These are phyloP conservation scores for Lissocephala sabroskyi DNA, from an alignment of 2,888 invertebrate species.

Conservation along the genomic window DNA sequence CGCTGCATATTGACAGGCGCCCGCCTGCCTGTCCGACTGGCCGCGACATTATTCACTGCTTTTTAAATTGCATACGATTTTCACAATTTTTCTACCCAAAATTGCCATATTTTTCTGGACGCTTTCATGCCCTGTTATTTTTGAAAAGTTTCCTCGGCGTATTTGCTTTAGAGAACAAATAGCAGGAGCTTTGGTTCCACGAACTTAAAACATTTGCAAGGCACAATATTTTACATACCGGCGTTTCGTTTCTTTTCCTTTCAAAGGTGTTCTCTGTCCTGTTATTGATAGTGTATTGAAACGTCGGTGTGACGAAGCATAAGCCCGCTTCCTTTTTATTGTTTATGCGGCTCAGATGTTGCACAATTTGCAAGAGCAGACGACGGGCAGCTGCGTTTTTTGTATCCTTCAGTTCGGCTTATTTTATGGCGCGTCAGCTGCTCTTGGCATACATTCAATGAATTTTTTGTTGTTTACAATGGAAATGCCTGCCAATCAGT, in stretches of 20 bases:
- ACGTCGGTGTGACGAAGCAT: too few species aligned
- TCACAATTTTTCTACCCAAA: conserved; percentile 28
- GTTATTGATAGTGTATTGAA: neutral
- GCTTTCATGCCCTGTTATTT: too few species aligned
- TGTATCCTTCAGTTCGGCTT: conserved; percentile 1
- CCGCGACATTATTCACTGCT: neutral
- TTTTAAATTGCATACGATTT: conserved; percentile 39
- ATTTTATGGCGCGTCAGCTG: conserved; percentile 47
- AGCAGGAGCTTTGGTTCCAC: too few species aligned
- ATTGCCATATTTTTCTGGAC: too few species aligned
- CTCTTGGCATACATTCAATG: conserved; percentile 56
- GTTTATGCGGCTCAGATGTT: conserved; percentile 57
- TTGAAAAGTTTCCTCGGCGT: too few species aligned
- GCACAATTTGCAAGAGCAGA: conserved; percentile 47
- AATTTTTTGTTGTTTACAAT: conserved; percentile 45
- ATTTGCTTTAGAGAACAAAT: too few species aligned
- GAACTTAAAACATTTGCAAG: too few species aligned
- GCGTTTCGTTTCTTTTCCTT: neutral
- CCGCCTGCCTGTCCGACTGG: neutral
- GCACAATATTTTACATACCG: too few species aligned
- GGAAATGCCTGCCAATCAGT: conserved; percentile 8
- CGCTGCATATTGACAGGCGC: conserved; percentile 36
- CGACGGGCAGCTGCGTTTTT: too few species aligned
- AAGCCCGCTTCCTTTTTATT: too few species aligned
- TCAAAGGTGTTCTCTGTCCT: neutral